Evolutionary conservation across 2,888 invertebrate species (phyloP).

Genomic region (Aplocera efformata): DNA sequence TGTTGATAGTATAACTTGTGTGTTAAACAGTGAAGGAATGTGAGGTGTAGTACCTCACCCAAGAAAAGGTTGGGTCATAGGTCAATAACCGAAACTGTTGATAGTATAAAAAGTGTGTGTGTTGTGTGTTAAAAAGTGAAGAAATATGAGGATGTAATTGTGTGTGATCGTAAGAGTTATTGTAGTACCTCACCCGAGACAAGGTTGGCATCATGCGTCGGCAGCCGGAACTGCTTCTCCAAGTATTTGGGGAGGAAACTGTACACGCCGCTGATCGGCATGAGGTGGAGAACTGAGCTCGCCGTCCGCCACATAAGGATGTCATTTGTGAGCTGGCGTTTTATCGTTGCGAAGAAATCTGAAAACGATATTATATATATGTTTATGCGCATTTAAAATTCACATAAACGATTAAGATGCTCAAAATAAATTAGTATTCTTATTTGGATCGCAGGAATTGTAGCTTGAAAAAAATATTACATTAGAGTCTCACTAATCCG

Average conservation of each 20-base stretch:
- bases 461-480: too few species aligned
- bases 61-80: constrained; percentile 95
- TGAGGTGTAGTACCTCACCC: constrained; percentile 93
- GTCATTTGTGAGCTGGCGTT: constrained; percentile 91
- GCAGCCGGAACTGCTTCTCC: constrained; percentile 94
- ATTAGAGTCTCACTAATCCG: too few species aligned
- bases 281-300: constrained; percentile 92
- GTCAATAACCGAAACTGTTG: too few species aligned
- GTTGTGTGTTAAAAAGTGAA: too few species aligned
- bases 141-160: too few species aligned
- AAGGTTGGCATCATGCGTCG: constrained; percentile 94
- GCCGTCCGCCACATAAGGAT: constrained; percentile 95
- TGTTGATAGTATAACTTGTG: constrained; percentile 96
- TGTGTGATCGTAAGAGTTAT: constrained; percentile 10
- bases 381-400: too few species aligned
- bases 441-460: too few species aligned
- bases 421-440: too few species aligned
- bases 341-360: constrained; percentile 74
- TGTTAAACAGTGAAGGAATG: constrained; percentile 94
- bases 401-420: too few species aligned
- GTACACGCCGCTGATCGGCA: constrained; percentile 95
- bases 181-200: constrained; percentile 86
- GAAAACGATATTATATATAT: constrained; percentile 14
- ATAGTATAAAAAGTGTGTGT: too few species aligned
- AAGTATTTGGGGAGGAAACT: constrained; percentile 96